These are phyloP conservation scores for Halictus quadricinctus DNA, from an alignment of 2,888 invertebrate genomes.

Conservation along the genomic window DNA sequence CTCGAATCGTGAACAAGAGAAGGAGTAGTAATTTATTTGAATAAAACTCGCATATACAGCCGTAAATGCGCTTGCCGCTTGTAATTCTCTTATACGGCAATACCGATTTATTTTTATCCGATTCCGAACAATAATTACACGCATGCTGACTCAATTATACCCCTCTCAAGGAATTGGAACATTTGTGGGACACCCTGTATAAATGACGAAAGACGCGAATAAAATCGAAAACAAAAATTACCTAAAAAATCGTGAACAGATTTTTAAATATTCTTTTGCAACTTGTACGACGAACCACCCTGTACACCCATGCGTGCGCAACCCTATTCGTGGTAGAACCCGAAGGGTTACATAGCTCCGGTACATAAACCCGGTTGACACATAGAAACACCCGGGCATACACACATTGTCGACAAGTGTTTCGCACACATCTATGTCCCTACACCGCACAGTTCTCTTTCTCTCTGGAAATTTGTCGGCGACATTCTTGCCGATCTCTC, in stretches of 20 bases:
- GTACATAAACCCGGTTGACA: conserved; percentile 37
- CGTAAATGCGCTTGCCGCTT: too few relatives aligned
- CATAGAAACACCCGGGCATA: conserved; percentile 44
- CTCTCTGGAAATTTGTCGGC: conserved; percentile 59
- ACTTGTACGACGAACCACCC: background rate
- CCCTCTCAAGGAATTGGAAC: too few relatives aligned
- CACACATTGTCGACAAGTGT: conserved; percentile 42
- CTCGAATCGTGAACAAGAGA: too few relatives aligned
- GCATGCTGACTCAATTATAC: too few relatives aligned
- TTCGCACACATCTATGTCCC: conserved; percentile 35
- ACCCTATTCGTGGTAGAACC: conserved; percentile 53
- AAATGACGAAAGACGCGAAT: too few relatives aligned
- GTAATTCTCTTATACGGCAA: too few relatives aligned
- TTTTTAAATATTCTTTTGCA: too few relatives aligned
- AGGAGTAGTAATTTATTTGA: too few relatives aligned
- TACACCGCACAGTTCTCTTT: conserved; percentile 9
- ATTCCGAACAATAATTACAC: too few relatives aligned
- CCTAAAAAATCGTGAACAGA: background rate
- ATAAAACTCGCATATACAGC: too few relatives aligned
- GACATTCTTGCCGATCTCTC: conserved; percentile 59
- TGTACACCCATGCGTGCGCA: background rate
- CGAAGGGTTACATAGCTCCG: conserved; percentile 45
- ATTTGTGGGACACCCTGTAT: too few relatives aligned
- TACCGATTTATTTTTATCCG: too few relatives aligned
- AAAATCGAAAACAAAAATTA: background rate